A percentile compares a stretch with the other conserved stretches of the same genome.
phyloP scores from a whole-genome alignment of 2,888 invertebrate species.

The Euplexia lucipara region DNA sequence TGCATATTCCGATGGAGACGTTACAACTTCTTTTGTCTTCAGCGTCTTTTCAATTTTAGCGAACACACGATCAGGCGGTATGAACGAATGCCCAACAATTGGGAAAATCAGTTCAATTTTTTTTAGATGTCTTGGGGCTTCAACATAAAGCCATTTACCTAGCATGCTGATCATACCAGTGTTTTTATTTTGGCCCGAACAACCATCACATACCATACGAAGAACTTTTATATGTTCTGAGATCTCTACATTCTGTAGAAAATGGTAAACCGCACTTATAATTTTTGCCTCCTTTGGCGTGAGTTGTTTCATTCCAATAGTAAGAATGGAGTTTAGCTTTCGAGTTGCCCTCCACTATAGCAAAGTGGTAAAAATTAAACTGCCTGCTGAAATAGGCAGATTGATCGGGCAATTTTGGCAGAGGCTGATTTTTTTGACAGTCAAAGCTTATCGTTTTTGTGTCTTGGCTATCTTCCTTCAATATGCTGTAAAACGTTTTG shows the following conservation, averaged over 20 bases:
- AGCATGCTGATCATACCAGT: conserved; percentile 6
- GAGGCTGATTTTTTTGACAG: too few relatives aligned
- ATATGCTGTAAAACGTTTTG: neutral
- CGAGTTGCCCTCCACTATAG: neutral
- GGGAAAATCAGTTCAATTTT: conserved; percentile 46
- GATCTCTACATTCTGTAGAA: neutral
- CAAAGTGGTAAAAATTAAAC: conserved; percentile 3
- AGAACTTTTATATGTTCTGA: neutral
- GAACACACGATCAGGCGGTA: conserved; percentile 25
- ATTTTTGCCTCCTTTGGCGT: conserved; percentile 3
- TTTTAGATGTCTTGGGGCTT: conserved; percentile 2
- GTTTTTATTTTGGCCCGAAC: conserved; percentile 12
- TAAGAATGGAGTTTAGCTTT: neutral
- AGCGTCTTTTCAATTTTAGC: conserved; percentile 38
- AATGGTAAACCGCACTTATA: neutral
- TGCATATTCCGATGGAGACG: too few relatives aligned
- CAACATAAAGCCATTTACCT: conserved; percentile 10
- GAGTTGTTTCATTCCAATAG: neutral
- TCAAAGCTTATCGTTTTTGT: too few relatives aligned
- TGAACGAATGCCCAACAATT: conserved; percentile 42
- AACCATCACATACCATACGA: conserved; percentile 8
- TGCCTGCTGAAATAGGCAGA: neutral
- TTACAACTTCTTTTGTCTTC: conserved; percentile 17
- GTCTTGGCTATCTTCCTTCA: neutral
- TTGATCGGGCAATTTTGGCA: too few relatives aligned